A percentile compares a stretch with the other conserved stretches of the same genome.
These are phyloP conservation scores for Cavia porcellus DNA, from an alignment of 2,113 vertebrate genomes.

Conservation along the genomic window DNA sequence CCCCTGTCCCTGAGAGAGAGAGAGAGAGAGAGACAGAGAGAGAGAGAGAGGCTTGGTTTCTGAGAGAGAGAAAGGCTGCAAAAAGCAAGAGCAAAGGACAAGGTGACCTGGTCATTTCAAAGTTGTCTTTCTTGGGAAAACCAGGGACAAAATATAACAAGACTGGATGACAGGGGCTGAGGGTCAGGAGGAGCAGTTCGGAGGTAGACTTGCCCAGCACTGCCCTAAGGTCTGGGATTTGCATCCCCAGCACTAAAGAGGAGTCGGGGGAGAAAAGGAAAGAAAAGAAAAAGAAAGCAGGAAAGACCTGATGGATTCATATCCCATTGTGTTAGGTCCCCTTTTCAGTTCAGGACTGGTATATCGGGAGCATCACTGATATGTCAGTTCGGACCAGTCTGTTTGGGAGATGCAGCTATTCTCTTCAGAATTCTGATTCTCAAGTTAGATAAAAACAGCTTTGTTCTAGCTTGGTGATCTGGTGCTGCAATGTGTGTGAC, in stretches of 20 bases:
- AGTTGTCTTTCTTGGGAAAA: not conserved
- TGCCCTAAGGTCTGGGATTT: not conserved
- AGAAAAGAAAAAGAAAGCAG: not conserved
- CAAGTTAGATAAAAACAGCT: not conserved
- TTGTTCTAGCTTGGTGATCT: not conserved
- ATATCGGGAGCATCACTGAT: not conserved
- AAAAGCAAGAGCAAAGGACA: not conserved
- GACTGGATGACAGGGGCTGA: not conserved
- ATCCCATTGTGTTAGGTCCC: not conserved
- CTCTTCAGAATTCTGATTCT: not conserved
- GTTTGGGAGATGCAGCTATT: not conserved
- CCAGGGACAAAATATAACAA: not conserved
- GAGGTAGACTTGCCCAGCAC: not conserved
- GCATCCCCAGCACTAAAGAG: not conserved
- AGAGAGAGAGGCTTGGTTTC: not conserved
- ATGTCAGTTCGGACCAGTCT: not conserved
- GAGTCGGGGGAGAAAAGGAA: not conserved
- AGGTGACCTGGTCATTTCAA: not conserved
- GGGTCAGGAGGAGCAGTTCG: not conserved
- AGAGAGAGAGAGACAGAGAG: no score
- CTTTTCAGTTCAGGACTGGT: not conserved
- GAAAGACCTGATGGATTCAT: not conserved
- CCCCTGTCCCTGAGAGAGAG: not conserved
- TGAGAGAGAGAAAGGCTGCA: not conserved
- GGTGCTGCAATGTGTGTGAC: no score